These are phyloP conservation scores for Neomicropteryx cornuta DNA, from an alignment of 1,140 invertebrate species.

Conservation along the genomic window DNA sequence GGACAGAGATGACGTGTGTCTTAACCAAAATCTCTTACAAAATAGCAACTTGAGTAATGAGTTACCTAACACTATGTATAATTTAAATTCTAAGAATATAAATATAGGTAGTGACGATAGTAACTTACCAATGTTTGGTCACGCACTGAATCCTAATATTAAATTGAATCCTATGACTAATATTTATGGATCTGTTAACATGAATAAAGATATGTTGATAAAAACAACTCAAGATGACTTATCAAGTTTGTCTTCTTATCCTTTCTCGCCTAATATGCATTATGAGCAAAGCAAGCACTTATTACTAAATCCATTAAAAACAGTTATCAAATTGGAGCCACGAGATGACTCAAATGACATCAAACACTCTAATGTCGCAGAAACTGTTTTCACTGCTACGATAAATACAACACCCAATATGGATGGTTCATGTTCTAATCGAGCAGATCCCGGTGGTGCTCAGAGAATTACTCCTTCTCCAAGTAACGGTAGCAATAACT, in stretches of 20 bases:
- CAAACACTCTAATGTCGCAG: conserved; percentile 35
- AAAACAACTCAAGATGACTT: conserved; percentile 31
- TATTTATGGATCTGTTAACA: too few relatives aligned
- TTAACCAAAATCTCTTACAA: too few relatives aligned
- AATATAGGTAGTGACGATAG: too few relatives aligned
- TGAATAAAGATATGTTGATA: conserved; percentile 26
- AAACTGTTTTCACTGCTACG: conserved; percentile 33
- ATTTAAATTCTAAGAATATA: too few relatives aligned
- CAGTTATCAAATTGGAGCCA: conserved; percentile 45
- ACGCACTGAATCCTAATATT: too few relatives aligned
- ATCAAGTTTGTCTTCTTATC: conserved; percentile 26
- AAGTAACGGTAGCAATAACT: conserved; percentile 26
- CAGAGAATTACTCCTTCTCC: conserved; percentile 34
- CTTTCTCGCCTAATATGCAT: conserved; percentile 28
- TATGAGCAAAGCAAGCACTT: conserved; percentile 33
- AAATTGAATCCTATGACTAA: too few relatives aligned
- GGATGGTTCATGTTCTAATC: conserved; percentile 28
- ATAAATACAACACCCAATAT: conserved; percentile 31
- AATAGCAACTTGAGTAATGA: too few relatives aligned
- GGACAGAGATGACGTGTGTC: conserved; percentile 27
- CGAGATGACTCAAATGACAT: conserved; percentile 44
- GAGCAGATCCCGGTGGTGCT: conserved; percentile 22
- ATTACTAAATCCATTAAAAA: conserved; percentile 34
- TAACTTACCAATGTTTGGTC: too few relatives aligned
- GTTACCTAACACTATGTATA: too few relatives aligned